Conservation (phyloP, 30 jellyfish, hydroid and myxozoan species). For the Cassiopea andromeda region DNA sequence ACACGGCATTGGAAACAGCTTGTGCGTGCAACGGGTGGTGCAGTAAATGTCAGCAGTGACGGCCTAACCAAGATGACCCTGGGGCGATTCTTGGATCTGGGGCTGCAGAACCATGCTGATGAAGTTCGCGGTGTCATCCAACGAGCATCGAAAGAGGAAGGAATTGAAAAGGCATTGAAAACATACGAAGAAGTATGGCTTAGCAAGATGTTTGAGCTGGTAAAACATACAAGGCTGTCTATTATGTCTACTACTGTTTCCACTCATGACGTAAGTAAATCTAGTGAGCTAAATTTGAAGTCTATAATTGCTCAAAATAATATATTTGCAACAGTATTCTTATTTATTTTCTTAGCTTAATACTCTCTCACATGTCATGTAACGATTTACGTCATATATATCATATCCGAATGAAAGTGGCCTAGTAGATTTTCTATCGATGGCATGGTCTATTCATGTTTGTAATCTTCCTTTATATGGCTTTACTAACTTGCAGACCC, state of each 20-base stretch:
- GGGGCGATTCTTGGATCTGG: conserved; percentile 69
- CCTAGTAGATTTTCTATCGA: too few species aligned
- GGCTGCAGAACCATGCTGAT: conserved; percentile 88
- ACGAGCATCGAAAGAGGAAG: conserved; percentile 82
- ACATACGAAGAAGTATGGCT: conserved; percentile 91
- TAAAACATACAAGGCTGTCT: conserved; percentile 76
- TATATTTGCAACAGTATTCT: too few species aligned
- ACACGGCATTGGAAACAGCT: conserved; percentile 93
- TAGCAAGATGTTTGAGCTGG: conserved; percentile 81
- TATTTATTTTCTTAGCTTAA: too few species aligned
- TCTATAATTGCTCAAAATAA: too few species aligned
- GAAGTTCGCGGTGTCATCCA: conserved; percentile 84
- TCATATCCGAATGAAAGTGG: too few species aligned
- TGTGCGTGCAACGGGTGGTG: conserved; percentile 83
- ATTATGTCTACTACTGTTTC: conserved; percentile 7
- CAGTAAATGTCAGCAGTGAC: conserved; percentile 79
- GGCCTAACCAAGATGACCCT: conserved; percentile 79
- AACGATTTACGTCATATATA: too few species aligned
- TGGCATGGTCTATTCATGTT: too few species aligned
- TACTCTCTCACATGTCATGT: too few species aligned
- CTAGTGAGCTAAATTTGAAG: too few species aligned
- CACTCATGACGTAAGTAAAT: conserved; percentile 51
- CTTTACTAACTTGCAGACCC: conserved; percentile 9
- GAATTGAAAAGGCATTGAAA: conserved; percentile 84
- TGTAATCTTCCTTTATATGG: background rate